Percentiles rank a stretch among this genome's conserved stretches.
phyloP scores from a whole-genome alignment of 2,797 vertebrate genomes.

The Myripristis jacobus region DNA sequence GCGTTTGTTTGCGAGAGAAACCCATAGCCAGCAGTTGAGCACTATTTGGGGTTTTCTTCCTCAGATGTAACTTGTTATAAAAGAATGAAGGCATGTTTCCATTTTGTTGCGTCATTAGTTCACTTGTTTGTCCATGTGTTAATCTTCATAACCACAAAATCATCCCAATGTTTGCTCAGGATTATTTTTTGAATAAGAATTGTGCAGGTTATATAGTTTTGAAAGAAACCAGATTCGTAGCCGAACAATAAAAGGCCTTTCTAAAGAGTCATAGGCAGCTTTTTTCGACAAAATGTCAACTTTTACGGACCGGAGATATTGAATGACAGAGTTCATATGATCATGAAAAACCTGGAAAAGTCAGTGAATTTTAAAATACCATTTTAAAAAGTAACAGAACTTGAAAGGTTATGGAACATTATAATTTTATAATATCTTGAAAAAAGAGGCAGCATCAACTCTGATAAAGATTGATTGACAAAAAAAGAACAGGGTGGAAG shows the following conservation, averaged over 20 bases:
- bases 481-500: no score
- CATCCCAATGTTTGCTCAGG: no score
- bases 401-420: no score
- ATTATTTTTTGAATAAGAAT: no score
- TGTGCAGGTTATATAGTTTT: no score
- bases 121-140: background rate
- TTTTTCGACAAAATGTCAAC: background rate
- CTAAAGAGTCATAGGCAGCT: background rate
- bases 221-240: no score
- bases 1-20: conserved; percentile 38
- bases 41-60: background rate
- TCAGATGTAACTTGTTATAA: conserved; percentile 11
- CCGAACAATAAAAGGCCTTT: background rate
- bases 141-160: background rate
- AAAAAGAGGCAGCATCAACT: no score
- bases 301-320: background rate
- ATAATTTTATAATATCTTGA: no score
- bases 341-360: no score
- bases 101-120: background rate
- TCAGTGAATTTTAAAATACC: no score
- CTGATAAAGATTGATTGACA: no score
- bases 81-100: background rate
- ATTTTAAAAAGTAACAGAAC: no score
- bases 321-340: background rate
- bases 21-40: conserved; percentile 14